Conservation (phyloP, 2,797 vertebrate species). For the Corythornis leucogaster region DNA sequence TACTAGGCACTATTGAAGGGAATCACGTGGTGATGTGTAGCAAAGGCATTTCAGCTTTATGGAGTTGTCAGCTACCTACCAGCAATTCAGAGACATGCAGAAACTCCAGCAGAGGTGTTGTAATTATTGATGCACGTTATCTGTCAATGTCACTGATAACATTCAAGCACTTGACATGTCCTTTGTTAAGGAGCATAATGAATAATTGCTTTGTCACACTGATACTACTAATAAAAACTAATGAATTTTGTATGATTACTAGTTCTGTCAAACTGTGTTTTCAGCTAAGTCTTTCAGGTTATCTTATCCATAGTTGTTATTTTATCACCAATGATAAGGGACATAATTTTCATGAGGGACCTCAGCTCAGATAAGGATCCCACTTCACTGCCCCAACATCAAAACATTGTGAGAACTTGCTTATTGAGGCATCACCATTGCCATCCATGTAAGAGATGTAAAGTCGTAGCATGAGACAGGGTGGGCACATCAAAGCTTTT, state of each 20-base stretch:
- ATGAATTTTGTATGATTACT: neutral
- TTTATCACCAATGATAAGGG: neutral
- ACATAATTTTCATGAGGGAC: neutral
- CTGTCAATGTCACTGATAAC: neutral
- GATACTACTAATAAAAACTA: neutral
- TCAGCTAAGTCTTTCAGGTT: neutral
- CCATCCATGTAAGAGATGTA: neutral
- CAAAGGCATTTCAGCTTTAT: neutral
- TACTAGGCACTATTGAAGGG: neutral
- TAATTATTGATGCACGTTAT: neutral
- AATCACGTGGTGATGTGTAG: neutral
- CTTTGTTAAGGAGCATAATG: neutral
- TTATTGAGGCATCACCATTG: neutral
- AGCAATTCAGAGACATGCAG: neutral
- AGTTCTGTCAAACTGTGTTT: neutral
- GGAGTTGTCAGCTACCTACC: neutral
- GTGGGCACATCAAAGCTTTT: neutral
- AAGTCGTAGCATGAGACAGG: neutral
- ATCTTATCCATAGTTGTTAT: neutral
- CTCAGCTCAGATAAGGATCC: neutral
- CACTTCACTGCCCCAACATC: neutral
- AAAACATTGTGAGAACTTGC: rapidly evolving
- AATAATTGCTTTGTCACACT: neutral
- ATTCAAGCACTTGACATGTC: neutral
- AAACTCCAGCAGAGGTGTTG: neutral